Percentiles rank a stretch among this genome's conserved stretches.
Evolutionary conservation across 1,140 invertebrate genomes (phyloP).

Genomic region (Pseudomyrmex concolor): DNA sequence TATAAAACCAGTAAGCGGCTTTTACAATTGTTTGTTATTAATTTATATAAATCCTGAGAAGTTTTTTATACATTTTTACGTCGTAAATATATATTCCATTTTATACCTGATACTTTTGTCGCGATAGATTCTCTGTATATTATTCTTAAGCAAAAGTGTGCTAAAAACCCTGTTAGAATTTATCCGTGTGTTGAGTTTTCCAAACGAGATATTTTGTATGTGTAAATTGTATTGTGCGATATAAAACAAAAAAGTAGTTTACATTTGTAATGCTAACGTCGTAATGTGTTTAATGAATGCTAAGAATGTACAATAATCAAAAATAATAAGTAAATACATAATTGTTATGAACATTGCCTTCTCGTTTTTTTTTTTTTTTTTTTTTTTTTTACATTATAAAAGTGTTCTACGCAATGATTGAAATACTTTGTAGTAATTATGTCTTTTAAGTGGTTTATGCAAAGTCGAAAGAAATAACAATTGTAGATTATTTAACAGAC

Average conservation of each 20-base stretch:
- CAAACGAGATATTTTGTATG: conserved; percentile 55
- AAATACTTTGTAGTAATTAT: too few relatives aligned
- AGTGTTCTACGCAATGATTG: too few relatives aligned
- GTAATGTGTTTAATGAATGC: conserved; percentile 62
- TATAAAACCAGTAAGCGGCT: conserved; percentile 48
- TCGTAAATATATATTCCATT: conserved; percentile 24
- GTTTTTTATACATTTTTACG: conserved; percentile 68
- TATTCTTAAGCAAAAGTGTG: conserved; percentile 47
- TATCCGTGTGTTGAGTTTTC: conserved; percentile 70
- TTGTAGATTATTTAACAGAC: too few relatives aligned
- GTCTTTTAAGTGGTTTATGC: too few relatives aligned
- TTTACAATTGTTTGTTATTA: conserved; percentile 68
- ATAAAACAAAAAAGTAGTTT: conserved; percentile 54
- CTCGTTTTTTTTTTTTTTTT: conserved; percentile 32
- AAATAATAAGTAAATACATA: conserved; percentile 71
- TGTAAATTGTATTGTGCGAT: conserved; percentile 70
- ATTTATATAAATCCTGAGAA: conserved; percentile 65
- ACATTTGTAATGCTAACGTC: conserved; percentile 65
- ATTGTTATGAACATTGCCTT: conserved; percentile 67
- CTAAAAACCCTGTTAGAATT: conserved; percentile 49
- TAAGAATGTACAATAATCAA: conserved; percentile 73
- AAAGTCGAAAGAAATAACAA: too few relatives aligned
- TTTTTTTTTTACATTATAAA: too few relatives aligned
- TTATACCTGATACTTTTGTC: conserved; percentile 47
- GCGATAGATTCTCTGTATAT: conserved; percentile 10